phyloP scores from a whole-genome alignment of 2,113 vertebrate species.

The Aramus guarauna region DNA sequence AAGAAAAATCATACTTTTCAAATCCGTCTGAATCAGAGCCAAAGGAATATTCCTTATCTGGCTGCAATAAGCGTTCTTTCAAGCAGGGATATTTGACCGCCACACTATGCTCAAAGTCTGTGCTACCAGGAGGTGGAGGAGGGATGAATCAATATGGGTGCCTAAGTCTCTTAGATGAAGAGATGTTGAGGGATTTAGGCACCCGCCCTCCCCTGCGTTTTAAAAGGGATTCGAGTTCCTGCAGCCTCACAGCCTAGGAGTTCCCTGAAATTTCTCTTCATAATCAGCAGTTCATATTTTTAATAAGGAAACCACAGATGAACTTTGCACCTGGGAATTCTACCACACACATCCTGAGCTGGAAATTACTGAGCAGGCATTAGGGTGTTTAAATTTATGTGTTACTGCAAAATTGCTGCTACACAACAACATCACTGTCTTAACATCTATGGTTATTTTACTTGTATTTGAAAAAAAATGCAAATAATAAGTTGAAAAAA shows the following conservation, averaged over 20 bases:
- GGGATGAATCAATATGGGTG: background rate
- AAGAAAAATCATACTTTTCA: constrained; percentile 72
- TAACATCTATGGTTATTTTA: background rate
- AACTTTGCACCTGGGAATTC: background rate
- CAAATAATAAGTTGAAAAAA: background rate
- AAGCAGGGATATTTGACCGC: background rate
- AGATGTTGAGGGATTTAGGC: background rate
- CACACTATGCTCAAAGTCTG: background rate
- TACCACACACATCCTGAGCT: constrained; percentile 23
- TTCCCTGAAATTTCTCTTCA: constrained; percentile 15
- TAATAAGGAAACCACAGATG: constrained; percentile 12
- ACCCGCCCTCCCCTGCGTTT: background rate
- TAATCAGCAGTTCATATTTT: background rate
- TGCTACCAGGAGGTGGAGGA: background rate
- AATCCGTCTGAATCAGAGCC: constrained; percentile 63
- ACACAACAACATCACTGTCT: background rate
- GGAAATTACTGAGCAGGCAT: constrained; percentile 1
- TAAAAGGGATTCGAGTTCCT: background rate
- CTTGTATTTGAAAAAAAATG: background rate
- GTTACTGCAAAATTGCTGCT: background rate
- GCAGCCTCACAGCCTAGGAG: background rate
- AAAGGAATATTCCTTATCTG: constrained; percentile 74
- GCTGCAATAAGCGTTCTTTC: constrained; percentile 27
- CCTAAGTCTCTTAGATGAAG: background rate
- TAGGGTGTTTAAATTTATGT: background rate